Evolutionary conservation across 2,797 vertebrate genomes (phyloP).

Genomic region (Australoheros facetus): DNA sequence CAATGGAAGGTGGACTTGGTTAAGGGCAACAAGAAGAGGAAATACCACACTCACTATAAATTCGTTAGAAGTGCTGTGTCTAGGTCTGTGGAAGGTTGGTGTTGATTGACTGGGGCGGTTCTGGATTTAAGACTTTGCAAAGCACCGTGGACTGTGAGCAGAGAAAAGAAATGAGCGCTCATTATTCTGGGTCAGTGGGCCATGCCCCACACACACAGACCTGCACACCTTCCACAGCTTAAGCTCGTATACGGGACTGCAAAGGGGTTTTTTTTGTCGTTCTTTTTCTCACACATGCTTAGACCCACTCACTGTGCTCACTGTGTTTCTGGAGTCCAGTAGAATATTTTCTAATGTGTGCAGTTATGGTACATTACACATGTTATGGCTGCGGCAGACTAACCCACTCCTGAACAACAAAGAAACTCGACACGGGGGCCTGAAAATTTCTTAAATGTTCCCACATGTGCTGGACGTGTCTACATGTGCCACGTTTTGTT

Average conservation of each 20-base stretch:
- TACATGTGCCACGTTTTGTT: constrained; percentile 18
- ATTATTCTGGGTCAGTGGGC: constrained; percentile 48
- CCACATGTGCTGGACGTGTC: constrained; percentile 49
- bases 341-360: constrained; percentile 53
- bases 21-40: constrained; percentile 58
- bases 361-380: constrained; percentile 55
- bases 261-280: neutral
- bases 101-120: constrained; percentile 42
- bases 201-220: constrained; percentile 3
- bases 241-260: neutral
- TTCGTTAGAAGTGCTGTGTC: constrained; percentile 44
- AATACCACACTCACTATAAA: constrained; percentile 69
- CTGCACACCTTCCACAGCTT: constrained; percentile 8
- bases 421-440: constrained; percentile 36
- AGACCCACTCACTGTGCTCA: neutral
- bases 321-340: constrained; percentile 22
- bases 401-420: constrained; percentile 57
- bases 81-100: constrained; percentile 42
- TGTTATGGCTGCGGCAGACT: constrained; percentile 64
- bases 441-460: constrained; percentile 41
- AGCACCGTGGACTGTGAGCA: constrained; percentile 24
- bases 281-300: neutral
- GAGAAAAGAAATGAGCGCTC: constrained; percentile 29
- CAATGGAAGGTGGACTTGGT: constrained; percentile 68
- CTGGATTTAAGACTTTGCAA: constrained; percentile 28